A percentile compares a stretch with the other conserved stretches of the same genome.
Conservation (phyloP, 1,140 invertebrate genomes). For the Papilio polyxenes region DNA sequence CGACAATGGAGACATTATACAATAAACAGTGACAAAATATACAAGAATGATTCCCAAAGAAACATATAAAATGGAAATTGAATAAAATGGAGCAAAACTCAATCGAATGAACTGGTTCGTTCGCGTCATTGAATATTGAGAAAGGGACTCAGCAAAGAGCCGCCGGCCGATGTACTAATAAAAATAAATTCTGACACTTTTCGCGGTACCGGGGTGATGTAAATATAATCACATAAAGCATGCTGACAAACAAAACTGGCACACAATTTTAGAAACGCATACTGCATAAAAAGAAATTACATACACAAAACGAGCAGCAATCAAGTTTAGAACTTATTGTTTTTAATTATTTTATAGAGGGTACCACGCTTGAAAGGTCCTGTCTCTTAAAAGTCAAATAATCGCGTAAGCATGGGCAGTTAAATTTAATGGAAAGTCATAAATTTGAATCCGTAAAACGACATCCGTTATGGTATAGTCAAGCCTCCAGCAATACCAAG, state of each 20-base stretch:
- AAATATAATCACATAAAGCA: no score
- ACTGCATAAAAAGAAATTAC: no score
- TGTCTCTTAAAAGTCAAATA: not conserved
- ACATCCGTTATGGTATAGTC: constrained; percentile 56
- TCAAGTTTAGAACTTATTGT: not conserved
- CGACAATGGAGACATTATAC: no score
- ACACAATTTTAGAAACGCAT: no score
- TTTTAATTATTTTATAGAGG: not conserved
- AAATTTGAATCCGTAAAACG: constrained; percentile 58
- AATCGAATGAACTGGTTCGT: constrained; percentile 3
- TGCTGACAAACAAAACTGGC: no score
- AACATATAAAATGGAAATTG: not conserved
- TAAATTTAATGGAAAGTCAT: constrained; percentile 43
- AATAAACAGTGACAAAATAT: not conserved
- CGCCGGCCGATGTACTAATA: no score
- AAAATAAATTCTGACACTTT: no score
- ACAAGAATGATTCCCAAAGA: not conserved
- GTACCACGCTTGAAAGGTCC: not conserved
- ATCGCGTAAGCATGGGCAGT: not conserved
- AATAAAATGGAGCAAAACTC: constrained; percentile 31
- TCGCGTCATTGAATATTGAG: not conserved
- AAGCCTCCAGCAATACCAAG: constrained; percentile 40
- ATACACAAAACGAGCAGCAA: no score
- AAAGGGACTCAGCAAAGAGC: no score
- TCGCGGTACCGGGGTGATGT: no score